Percentiles rank a stretch among this genome's conserved stretches.
These are phyloP conservation scores for Archilochus colubris DNA, from an alignment of 2,113 vertebrate genomes.

Conservation along the genomic window DNA sequence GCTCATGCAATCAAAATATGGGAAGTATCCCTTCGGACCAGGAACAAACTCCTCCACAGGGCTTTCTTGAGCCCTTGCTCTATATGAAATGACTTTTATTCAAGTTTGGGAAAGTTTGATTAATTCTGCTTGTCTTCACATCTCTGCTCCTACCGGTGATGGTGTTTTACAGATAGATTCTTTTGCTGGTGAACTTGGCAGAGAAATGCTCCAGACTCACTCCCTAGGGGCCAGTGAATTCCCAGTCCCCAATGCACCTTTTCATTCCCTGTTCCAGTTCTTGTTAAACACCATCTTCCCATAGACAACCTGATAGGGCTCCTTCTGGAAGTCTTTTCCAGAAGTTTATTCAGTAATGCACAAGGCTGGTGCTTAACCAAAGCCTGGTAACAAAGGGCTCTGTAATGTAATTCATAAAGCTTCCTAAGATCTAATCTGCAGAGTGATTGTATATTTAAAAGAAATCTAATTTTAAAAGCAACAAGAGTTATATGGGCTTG, in stretches of 20 bases:
- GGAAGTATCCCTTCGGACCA: background rate
- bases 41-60: background rate
- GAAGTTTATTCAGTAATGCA: background rate
- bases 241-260: accelerated
- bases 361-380: background rate
- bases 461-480: background rate
- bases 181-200: background rate
- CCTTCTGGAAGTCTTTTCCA: background rate
- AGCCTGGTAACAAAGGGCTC: background rate
- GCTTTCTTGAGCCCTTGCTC: background rate
- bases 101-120: background rate
- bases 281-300: background rate
- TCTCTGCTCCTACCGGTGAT: accelerated
- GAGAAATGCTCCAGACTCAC: background rate
- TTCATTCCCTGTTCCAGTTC: background rate
- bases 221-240: background rate
- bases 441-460: background rate
- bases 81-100: background rate
- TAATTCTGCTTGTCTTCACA: background rate
- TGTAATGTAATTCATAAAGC: background rate
- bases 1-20: background rate
- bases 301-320: accelerated
- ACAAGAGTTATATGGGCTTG: background rate
- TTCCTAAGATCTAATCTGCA: background rate
- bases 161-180: accelerated